These are phyloP conservation scores for Heliconius cydno DNA, from an alignment of 2,888 invertebrate genomes.

Conservation along the genomic window DNA sequence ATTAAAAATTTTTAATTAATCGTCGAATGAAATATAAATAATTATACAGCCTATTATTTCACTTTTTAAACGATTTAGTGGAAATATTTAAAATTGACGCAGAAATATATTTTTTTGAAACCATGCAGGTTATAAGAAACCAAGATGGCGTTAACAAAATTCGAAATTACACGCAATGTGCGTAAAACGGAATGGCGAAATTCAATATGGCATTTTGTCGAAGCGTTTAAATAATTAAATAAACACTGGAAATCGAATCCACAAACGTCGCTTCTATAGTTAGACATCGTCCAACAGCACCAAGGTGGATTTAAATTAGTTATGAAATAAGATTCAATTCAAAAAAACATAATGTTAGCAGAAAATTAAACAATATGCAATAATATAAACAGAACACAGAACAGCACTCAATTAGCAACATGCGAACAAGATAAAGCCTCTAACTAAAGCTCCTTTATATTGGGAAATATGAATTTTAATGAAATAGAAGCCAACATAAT, in stretches of 20 bases:
- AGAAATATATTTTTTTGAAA: no score
- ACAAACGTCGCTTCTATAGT: background rate
- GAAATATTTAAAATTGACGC: background rate
- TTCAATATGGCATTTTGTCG: background rate
- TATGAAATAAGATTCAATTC: background rate
- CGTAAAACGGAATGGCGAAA: no score
- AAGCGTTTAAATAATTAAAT: background rate
- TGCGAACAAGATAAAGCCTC: conserved; percentile 42
- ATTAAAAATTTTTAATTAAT: no score
- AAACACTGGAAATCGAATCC: background rate
- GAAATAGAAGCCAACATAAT: background rate
- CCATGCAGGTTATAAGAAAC: no score
- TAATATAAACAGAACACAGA: conserved; percentile 60
- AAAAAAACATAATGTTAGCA: background rate
- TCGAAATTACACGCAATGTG: no score
- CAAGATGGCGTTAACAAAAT: no score
- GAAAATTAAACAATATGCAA: conserved; percentile 30
- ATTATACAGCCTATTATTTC: background rate
- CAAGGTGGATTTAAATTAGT: background rate
- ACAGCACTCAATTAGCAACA: conserved; percentile 61
- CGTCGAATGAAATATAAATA: background rate
- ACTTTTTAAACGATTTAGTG: background rate
- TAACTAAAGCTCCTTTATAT: background rate
- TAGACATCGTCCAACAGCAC: background rate
- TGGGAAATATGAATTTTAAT: background rate